Conservation (phyloP, 2,797 vertebrate genomes). For the Poecilia gillii region DNA sequence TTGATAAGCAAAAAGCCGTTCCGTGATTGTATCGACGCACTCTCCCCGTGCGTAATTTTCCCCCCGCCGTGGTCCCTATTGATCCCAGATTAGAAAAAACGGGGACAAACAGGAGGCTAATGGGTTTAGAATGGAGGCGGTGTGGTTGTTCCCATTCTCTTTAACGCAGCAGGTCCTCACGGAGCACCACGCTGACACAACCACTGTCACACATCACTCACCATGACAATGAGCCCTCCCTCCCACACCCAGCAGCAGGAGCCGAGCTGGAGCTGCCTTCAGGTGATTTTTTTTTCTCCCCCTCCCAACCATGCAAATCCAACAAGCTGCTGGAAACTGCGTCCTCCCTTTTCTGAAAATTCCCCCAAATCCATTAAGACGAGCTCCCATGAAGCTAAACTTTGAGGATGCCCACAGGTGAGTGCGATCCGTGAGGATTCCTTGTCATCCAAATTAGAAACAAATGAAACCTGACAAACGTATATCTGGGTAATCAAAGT, state of each 20-base stretch:
- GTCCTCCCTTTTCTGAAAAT: neutral
- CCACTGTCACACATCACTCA: constrained; percentile 61
- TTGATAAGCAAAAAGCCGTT: constrained; percentile 41
- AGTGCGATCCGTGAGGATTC: neutral
- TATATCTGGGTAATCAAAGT: constrained; percentile 11
- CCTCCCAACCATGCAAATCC: neutral
- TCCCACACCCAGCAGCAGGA: neutral
- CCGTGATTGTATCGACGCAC: constrained; percentile 54
- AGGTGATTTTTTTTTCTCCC: constrained; percentile 15
- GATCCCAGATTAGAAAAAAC: constrained; percentile 63
- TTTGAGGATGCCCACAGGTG: neutral
- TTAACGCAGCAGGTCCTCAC: constrained; percentile 28
- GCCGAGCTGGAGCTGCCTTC: constrained; percentile 28
- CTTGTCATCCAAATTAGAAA: neutral
- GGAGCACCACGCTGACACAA: constrained; percentile 50
- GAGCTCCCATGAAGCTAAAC: neutral
- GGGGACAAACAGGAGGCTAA: constrained; percentile 65
- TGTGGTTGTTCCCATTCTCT: constrained; percentile 34
- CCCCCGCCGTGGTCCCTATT: constrained; percentile 48
- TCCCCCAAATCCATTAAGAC: neutral
- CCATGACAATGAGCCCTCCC: constrained; percentile 49
- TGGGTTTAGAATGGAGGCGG: constrained; percentile 65
- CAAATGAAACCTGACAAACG: constrained; percentile 1
- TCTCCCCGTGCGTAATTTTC: constrained; percentile 42
- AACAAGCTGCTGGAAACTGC: neutral